Evolutionary conservation across 2,113 vertebrate genomes (phyloP), one percentile per base, ranked within the genome.

Genomic region (Pomatostomus ruficeps): DNA sequence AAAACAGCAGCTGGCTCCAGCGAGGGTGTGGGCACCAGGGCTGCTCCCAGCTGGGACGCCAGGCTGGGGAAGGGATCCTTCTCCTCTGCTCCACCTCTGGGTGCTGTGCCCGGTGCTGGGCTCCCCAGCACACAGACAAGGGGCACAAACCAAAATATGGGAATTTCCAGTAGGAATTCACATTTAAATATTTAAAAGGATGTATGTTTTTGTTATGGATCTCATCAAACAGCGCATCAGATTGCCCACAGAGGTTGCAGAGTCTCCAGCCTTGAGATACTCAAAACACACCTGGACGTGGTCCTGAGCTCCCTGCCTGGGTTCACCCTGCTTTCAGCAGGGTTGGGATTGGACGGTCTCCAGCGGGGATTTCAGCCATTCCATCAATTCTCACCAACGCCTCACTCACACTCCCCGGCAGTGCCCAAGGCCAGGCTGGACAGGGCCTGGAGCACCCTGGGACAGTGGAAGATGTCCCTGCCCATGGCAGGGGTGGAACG

Each of bases 271-370:
- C 46, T 35, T 71, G 38, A 73, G 65, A 49, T 45, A n/a, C 0
- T 49, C 28, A 72, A 46, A 80, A 14, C 22, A 29, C 63, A 33
- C 22, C 6, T 21, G 62, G 43, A 49, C 0, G 0, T 2, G 19
- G 45, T 51, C 54, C 67, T 65, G 49, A 59, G 72, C 68, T 74
- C 7, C 51, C 61, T 46, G 51, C 29, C 74, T 38, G 9, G 31
- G 48, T 10, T 77, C 21, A 45, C 18, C 9, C 36, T 45, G 33
- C 52, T 75, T 22, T 29, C 26, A 85, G 61, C n/a, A 61, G 3
- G 15, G 8, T 0, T 61, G 51, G 66, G 74, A 42, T 40, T 13
- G 58, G 55, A 35, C 0, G 1, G 21, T 65, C 58, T 48, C 36
- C 66, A 52, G 36, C 2, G 12, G n/a, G 19, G 57, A 77, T 14